A percentile compares a stretch with the other conserved stretches of the same genome.
Evolutionary conservation across 2,113 vertebrate species (phyloP).

Genomic region (Oncorhynchus mykiss): DNA sequence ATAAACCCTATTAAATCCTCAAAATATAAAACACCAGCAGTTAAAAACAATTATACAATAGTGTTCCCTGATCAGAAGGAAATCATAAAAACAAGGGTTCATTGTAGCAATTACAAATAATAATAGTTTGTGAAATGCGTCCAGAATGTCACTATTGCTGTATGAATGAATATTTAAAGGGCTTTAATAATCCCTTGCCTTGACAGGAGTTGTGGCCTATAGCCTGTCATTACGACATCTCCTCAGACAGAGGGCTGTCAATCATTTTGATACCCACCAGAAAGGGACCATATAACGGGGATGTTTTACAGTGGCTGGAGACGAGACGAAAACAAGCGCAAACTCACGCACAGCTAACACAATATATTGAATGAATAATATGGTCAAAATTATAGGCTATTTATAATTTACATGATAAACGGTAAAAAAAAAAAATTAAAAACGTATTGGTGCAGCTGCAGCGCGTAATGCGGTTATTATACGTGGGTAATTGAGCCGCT

Average conservation of each 20-base stretch:
- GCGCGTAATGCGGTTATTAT: not conserved
- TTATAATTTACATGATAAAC: not conserved
- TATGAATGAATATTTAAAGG: too few species aligned
- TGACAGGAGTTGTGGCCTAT: not conserved
- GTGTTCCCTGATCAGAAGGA: too few species aligned
- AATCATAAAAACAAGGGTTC: too few species aligned
- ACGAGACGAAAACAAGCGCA: conserved; percentile 10
- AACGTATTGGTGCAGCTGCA: not conserved
- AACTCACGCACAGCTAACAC: not conserved
- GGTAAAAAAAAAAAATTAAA: not conserved
- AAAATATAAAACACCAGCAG: too few species aligned
- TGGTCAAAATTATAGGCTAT: not conserved
- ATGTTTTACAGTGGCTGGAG: conserved; percentile 21
- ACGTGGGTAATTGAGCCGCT: not conserved
- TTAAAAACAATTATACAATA: too few species aligned
- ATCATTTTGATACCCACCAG: conserved; percentile 10
- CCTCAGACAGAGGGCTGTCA: conserved; percentile 1
- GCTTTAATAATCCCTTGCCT: not conserved
- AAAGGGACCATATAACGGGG: conserved; percentile 4
- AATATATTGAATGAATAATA: not conserved
- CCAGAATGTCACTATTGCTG: too few species aligned
- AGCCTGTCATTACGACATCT: not conserved
- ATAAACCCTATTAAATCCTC: too few species aligned
- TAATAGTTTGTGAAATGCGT: too few species aligned
- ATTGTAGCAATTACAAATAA: too few species aligned